Conservation (phyloP, 2,888 invertebrate species). For the Hypsopygia costalis region DNA sequence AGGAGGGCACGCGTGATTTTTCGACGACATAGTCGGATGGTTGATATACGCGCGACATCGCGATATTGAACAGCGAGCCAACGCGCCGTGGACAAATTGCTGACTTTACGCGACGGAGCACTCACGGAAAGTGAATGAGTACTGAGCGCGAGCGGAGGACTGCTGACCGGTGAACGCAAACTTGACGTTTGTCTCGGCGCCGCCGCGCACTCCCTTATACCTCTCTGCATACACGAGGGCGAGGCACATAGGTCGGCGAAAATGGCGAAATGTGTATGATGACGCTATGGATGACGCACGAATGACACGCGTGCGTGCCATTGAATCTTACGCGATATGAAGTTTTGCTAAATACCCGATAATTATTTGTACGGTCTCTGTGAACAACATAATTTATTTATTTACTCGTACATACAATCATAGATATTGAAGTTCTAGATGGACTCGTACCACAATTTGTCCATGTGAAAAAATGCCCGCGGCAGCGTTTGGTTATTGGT, state of each 20-base stretch:
- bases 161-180: not conserved
- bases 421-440: no score
- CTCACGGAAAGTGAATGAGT: slow-evolving; percentile 26
- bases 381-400: no score
- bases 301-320: slow-evolving; percentile 55
- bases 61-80: slow-evolving; percentile 29
- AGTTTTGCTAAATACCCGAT: no score
- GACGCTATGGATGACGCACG: slow-evolving; percentile 46
- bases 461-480: no score
- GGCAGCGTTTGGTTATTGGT: no score
- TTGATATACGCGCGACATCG: slow-evolving; percentile 84
- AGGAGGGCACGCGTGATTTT: slow-evolving; percentile 77
- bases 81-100: slow-evolving; percentile 16
- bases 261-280: slow-evolving; percentile 1
- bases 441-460: no score
- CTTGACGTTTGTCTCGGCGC: slow-evolving; percentile 2
- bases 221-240: not conserved
- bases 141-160: slow-evolving; percentile 2
- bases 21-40: slow-evolving; percentile 83
- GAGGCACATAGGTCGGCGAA: not conserved
- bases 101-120: slow-evolving; percentile 22
- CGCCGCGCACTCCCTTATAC: slow-evolving; percentile 1
- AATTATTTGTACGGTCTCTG: no score
- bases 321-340: no score
- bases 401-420: no score